Percentiles rank a stretch among this genome's conserved stretches.
phyloP scores from a whole-genome alignment of 1,140 invertebrate species.

The Oncopodura yosiiana region DNA sequence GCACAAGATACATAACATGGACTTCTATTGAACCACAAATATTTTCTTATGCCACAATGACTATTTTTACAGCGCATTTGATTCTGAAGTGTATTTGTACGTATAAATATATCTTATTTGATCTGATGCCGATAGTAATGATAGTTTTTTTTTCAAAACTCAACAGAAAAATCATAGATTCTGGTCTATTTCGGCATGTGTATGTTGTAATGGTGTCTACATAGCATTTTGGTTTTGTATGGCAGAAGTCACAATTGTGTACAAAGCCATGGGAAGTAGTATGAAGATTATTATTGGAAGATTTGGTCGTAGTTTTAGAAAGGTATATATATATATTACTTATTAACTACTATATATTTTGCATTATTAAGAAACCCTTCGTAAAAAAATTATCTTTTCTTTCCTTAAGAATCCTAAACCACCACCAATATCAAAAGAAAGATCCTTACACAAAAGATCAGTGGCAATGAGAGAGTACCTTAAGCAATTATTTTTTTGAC shows the following conservation, averaged over 20 bases:
- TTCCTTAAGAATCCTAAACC: too few relatives aligned
- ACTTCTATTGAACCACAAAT: slow-evolving; percentile 49
- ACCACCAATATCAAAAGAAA: too few relatives aligned
- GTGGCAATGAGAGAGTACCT: too few relatives aligned
- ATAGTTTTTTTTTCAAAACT: not conserved
- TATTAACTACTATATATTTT: not conserved
- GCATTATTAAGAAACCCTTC: too few relatives aligned
- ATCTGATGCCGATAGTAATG: slow-evolving; percentile 37
- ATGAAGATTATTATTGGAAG: not conserved
- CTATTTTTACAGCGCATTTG: slow-evolving; percentile 48
- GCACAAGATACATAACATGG: slow-evolving; percentile 53
- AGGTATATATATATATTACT: not conserved
- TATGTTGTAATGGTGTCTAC: slow-evolving; percentile 50
- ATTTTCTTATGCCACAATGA: slow-evolving; percentile 51
- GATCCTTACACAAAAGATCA: too few relatives aligned
- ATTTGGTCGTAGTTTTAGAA: not conserved
- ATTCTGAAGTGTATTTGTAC: slow-evolving; percentile 52
- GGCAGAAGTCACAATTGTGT: slow-evolving; percentile 44
- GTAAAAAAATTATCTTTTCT: not conserved
- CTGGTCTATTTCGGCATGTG: slow-evolving; percentile 49
- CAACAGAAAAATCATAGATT: not conserved
- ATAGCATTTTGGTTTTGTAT: slow-evolving; percentile 51
- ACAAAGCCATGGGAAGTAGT: slow-evolving; percentile 20
- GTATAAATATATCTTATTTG: slow-evolving; percentile 37
- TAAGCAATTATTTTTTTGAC: too few relatives aligned